phyloP scores from a whole-genome alignment of 2,113 vertebrate species.

The Sprattus sprattus region DNA sequence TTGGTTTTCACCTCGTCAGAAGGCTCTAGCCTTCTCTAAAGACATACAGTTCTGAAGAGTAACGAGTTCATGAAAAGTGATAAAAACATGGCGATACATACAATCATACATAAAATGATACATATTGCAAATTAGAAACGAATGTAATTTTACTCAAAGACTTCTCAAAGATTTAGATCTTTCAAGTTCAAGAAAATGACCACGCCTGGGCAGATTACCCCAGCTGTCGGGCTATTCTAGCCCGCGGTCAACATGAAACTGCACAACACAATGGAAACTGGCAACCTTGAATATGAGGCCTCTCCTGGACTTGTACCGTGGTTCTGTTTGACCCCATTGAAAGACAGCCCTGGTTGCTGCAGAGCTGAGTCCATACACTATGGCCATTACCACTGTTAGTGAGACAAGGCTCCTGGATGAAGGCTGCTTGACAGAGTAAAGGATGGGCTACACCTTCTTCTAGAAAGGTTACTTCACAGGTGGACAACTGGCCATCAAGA shows the following conservation, averaged over 20 bases:
- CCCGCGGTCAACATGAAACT: no score
- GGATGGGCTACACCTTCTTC: slow-evolving; percentile 23
- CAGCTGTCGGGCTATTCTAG: no score
- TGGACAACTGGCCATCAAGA: slow-evolving; percentile 21
- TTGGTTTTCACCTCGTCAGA: background rate
- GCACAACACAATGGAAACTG: background rate
- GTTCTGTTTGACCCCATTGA: slow-evolving; percentile 4
- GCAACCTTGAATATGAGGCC: slow-evolving; percentile 26
- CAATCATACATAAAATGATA: background rate
- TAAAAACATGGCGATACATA: background rate
- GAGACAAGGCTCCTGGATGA: slow-evolving; percentile 26
- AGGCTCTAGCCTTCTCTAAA: background rate
- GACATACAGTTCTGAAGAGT: background rate
- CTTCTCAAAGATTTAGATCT: no score
- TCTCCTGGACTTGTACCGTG: slow-evolving; percentile 21
- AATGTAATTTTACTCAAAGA: no score
- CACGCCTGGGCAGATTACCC: no score
- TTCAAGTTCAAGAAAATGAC: no score
- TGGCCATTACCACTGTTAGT: slow-evolving; percentile 32
- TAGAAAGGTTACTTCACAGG: slow-evolving; percentile 18
- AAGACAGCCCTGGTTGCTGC: slow-evolving; percentile 21
- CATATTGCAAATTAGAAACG: background rate
- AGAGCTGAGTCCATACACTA: slow-evolving; percentile 10
- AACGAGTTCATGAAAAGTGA: background rate
- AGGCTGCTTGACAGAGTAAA: slow-evolving; percentile 16